These are phyloP conservation scores for Dipodomys spectabilis DNA, from an alignment of 2,113 vertebrate genomes.

Conservation along the genomic window DNA sequence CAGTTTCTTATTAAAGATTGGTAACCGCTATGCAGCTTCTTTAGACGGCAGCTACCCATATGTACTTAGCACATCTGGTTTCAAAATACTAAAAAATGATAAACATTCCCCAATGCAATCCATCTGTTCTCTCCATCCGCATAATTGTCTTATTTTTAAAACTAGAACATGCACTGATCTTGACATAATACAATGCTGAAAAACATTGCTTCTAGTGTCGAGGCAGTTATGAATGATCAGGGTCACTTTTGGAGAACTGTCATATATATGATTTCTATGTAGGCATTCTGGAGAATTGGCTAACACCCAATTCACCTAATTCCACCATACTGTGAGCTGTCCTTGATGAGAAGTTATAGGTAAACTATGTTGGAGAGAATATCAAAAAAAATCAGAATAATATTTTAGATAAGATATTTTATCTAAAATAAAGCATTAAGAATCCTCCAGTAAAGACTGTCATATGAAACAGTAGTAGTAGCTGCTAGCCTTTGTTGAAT, in stretches of 20 bases:
- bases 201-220: slow-evolving; percentile 57
- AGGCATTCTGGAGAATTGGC: slow-evolving; percentile 17
- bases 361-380: neutral
- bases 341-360: neutral
- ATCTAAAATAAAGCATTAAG: neutral
- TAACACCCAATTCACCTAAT: slow-evolving; percentile 42
- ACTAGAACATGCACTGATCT: slow-evolving; percentile 72
- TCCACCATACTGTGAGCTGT: slow-evolving; percentile 47
- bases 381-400: neutral
- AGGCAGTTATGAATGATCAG: slow-evolving; percentile 48
- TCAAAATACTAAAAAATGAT: slow-evolving; percentile 89
- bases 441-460: neutral
- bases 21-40: slow-evolving; percentile 84
- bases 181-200: slow-evolving; percentile 72
- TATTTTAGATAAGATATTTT: slow-evolving; percentile 9
- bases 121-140: slow-evolving; percentile 86
- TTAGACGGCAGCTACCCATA: slow-evolving; percentile 83
- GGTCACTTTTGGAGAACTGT: slow-evolving; percentile 50
- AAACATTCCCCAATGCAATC: slow-evolving; percentile 87
- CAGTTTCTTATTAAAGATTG: slow-evolving; percentile 88
- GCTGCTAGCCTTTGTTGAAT: neutral
- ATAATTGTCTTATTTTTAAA: slow-evolving; percentile 84
- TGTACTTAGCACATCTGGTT: slow-evolving; percentile 87
- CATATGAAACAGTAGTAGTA: neutral
- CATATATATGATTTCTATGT: slow-evolving; percentile 58